phyloP scores from a whole-genome alignment of 2,888 invertebrate species.

The Allacma fusca region DNA sequence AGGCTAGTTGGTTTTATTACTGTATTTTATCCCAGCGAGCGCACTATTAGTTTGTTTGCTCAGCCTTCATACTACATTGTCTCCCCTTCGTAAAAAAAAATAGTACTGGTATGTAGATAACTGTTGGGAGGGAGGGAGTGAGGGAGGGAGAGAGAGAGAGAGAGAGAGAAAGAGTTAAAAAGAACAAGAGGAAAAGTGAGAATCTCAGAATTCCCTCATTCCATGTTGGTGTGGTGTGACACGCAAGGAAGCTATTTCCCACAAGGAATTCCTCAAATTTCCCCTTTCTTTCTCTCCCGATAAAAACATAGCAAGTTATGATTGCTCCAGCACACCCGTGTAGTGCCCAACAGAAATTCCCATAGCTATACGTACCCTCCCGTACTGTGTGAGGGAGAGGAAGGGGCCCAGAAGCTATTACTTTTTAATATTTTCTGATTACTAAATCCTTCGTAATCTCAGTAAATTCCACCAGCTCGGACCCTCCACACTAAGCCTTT shows the following conservation, averaged over 20 bases:
- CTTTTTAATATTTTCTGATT: no score
- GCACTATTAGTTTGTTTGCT: not conserved
- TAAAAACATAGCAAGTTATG: not conserved
- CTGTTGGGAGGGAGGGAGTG: no score
- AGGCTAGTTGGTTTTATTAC: slow-evolving; percentile 30
- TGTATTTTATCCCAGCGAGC: slow-evolving; percentile 5
- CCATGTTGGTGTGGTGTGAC: not conserved
- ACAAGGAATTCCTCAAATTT: slow-evolving; percentile 23
- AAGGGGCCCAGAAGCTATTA: no score
- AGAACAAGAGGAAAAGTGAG: not conserved
- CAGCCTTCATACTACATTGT: not conserved
- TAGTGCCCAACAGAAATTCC: no score
- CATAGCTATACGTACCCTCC: no score
- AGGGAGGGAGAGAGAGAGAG: not conserved
- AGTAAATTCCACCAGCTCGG: no score
- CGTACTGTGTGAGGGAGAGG: no score
- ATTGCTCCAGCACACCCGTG: no score
- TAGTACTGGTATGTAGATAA: not conserved
- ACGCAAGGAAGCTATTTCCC: slow-evolving; percentile 34
- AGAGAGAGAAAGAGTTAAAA: not conserved
- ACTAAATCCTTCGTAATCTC: no score
- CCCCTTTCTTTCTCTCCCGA: not conserved
- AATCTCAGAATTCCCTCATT: not conserved
- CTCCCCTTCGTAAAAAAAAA: no score
- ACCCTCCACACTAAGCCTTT: no score